Percentiles rank a stretch among this genome's conserved stretches.
Evolutionary conservation across 2,113 vertebrate genomes (phyloP).

Genomic region (Vidua chalybeata): DNA sequence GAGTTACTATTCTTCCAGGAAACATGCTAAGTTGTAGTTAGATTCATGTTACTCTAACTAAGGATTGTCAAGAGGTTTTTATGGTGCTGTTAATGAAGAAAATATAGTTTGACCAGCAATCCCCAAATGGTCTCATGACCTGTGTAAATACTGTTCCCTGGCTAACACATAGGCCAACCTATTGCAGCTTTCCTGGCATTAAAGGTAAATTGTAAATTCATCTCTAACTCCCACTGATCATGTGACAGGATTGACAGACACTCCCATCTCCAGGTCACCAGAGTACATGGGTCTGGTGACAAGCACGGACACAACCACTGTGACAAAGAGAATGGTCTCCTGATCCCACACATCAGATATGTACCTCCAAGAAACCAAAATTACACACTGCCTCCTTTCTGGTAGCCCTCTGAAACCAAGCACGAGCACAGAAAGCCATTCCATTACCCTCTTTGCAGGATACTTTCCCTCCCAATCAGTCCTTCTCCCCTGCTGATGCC

Average conservation of each 20-base stretch:
- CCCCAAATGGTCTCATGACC: not conserved
- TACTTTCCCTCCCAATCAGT: not conserved
- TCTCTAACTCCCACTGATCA: not conserved
- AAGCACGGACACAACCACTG: not conserved
- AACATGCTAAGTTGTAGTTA: not conserved
- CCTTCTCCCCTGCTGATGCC: not conserved
- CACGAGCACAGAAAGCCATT: not conserved
- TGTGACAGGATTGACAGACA: not conserved
- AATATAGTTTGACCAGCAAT: not conserved
- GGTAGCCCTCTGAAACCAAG: not conserved
- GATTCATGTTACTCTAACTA: not conserved
- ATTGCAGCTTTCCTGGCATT: not conserved
- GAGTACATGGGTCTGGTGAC: not conserved
- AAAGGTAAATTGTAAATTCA: not conserved
- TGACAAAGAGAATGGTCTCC: not conserved
- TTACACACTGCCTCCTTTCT: not conserved
- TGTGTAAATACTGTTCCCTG: not conserved
- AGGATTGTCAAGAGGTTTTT: conserved; percentile 17
- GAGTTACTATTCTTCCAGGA: conserved; percentile 33
- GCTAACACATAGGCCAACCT: not conserved
- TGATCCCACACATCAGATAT: not conserved
- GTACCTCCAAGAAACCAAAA: not conserved
- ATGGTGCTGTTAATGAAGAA: not conserved
- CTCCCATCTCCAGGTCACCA: not conserved
- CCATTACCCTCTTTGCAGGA: not conserved